A percentile compares a stretch with the other conserved stretches of the same genome.
Conservation (phyloP, 2,888 invertebrate genomes). For the Drosophila acutilabella region DNA sequence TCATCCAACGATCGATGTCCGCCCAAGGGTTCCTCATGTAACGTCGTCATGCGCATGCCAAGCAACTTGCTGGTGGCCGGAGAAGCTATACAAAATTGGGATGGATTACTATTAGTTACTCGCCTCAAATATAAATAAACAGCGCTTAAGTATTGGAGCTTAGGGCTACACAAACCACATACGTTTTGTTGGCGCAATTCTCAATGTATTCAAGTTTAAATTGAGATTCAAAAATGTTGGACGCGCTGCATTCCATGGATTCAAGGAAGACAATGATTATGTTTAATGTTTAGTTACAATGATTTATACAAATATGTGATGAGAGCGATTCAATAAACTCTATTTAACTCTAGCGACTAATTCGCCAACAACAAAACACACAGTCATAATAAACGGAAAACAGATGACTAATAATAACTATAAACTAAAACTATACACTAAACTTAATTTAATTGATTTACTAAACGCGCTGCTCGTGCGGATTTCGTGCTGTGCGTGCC, state of each 20-base stretch:
- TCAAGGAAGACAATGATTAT: constrained; percentile 71
- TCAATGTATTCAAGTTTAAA: constrained; percentile 96
- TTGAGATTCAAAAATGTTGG: constrained; percentile 99
- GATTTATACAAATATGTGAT: constrained; percentile 49
- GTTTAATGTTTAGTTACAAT: constrained; percentile 78
- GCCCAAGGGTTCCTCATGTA: constrained; percentile 92
- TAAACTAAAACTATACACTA: constrained; percentile 31
- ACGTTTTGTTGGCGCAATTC: constrained; percentile 96
- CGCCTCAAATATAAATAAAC: neutral
- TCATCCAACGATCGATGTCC: constrained; percentile 85
- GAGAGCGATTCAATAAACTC: constrained; percentile 40
- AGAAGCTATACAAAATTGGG: constrained; percentile 87
- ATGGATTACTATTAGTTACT: constrained; percentile 2
- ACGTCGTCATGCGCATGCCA: constrained; percentile 95
- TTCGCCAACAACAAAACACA: constrained; percentile 25
- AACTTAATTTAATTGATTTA: constrained; percentile 36
- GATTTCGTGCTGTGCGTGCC: constrained; percentile 68
- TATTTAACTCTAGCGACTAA: constrained; percentile 40
- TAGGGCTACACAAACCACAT: constrained; percentile 86
- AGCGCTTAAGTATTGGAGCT: constrained; percentile 28
- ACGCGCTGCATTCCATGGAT: constrained; percentile 92
- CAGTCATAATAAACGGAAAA: constrained; percentile 25
- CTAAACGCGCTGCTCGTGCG: constrained; percentile 59
- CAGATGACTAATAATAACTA: constrained; percentile 10
- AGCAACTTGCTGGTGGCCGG: constrained; percentile 92